A percentile compares a stretch with the other conserved stretches of the same genome.
These are phyloP conservation scores for Anticlea derivata DNA, from an alignment of 2,888 invertebrate species.

Conservation along the genomic window DNA sequence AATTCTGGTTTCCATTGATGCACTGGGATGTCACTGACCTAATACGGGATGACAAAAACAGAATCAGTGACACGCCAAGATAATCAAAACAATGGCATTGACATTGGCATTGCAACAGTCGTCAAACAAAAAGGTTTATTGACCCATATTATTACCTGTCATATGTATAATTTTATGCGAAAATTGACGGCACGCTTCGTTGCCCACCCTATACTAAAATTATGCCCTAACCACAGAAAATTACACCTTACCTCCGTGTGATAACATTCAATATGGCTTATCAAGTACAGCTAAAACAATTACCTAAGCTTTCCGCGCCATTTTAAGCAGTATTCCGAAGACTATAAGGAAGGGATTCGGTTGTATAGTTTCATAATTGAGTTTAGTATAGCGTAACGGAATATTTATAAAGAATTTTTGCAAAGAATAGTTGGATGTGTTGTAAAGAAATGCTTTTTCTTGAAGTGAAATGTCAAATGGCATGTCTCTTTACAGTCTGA, in stretches of 20 bases:
- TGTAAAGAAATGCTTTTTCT: conserved; percentile 24
- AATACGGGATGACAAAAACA: too few relatives aligned
- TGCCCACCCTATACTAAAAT: conserved; percentile 59
- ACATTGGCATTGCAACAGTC: conserved; percentile 7
- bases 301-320: conserved; percentile 12
- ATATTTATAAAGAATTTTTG: conserved; percentile 52
- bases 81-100: too few relatives aligned
- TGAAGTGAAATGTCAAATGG: conserved; percentile 23
- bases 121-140: conserved; percentile 41
- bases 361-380: conserved; percentile 23
- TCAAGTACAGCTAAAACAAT: conserved; percentile 20
- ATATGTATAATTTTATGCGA: conserved; percentile 59
- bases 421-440: conserved; percentile 46
- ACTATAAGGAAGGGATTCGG: conserved; percentile 23
- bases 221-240: conserved; percentile 21
- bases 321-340: conserved; percentile 5
- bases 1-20: too few relatives aligned
- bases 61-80: too few relatives aligned
- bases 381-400: conserved; percentile 43
- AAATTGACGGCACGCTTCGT: conserved; percentile 59
- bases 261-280: conserved; percentile 23
- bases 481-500: conserved; percentile 12
- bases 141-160: conserved; percentile 54
- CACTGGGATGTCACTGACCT: too few relatives aligned
- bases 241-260: conserved; percentile 16